Base-by-base conservation (phyloP, 2,888 invertebrate species). In the Didymodactylos carnosus region DNA sequence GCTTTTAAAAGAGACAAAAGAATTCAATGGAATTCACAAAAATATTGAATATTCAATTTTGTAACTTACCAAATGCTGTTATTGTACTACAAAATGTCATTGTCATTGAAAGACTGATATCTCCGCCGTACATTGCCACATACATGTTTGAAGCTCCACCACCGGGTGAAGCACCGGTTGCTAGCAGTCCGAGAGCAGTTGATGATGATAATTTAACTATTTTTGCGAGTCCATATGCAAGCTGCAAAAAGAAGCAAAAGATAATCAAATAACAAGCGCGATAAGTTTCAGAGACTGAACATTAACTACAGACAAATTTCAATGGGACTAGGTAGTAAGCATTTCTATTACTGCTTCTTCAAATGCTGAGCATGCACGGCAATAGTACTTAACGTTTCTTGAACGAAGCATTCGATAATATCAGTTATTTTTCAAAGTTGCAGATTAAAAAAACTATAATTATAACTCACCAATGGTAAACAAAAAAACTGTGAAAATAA, bases 71-170 rank as follows among this genome's bases (percentile, higher is more conserved):
- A 79, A 95, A 90, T 0, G 94, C 90, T 0, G 89, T 89, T 8
- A 94, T 82, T 4, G 92, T 94, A 76, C 92, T 90, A 73, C 93
- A 85, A 13, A 93, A 88, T 0, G 95, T 97, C 94, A 97, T 94
- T 23, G 95, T 89, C 70, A 97, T 88, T 0, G 94, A 94, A 49
- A 97, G 86, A 82, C 93, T 90, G 8, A 95, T 87, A 84, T 97
- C 95, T 8, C 93, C 95, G 6, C 89, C 90, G 3, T 97, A 86
- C 23, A 95, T 87, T 77, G 91, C 88, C 0, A 93, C 90, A 93
- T 94, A 97, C 79, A 94, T 91, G 83, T 97, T 97, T 70, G 94
- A 94, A 35, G 94, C 93, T 0, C 94, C 95, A 0, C 97, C 86
- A 13, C 85, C 85, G 19, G 86, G 86, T 72, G 83, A 81, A 75